phyloP scores from a whole-genome alignment of 2,888 invertebrate species.

The Callinectes sapidus region DNA sequence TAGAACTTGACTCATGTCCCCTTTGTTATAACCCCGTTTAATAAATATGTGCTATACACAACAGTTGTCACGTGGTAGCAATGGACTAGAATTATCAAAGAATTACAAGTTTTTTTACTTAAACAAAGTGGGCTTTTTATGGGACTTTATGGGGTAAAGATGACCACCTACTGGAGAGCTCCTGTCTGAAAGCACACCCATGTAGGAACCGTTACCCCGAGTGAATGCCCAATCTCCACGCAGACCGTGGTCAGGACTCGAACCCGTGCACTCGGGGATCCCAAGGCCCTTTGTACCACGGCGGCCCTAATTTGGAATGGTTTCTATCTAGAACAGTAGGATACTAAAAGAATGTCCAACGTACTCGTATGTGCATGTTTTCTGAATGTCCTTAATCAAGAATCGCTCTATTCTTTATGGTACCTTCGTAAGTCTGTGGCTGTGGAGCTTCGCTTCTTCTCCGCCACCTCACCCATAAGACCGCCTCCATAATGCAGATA shows the following conservation, averaged over 20 bases:
- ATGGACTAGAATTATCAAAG: not conserved
- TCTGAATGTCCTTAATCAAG: not conserved
- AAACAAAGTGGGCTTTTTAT: no score
- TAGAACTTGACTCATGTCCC: no score
- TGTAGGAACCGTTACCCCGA: no score
- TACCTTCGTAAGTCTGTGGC: not conserved
- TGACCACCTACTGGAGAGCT: no score
- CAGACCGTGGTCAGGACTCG: no score
- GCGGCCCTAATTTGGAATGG: not conserved
- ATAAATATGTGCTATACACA: not conserved
- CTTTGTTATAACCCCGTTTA: no score
- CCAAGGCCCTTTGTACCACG: no score
- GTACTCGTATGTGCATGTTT: not conserved
- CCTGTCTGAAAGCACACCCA: no score
- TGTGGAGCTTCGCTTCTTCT: not conserved
- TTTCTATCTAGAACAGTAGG: not conserved
- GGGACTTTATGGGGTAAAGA: no score
- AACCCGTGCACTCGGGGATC: no score
- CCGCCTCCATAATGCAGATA: slow-evolving; percentile 3
- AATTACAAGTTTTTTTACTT: no score
- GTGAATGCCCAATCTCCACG: no score
- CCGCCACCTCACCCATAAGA: not conserved
- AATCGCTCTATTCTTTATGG: not conserved
- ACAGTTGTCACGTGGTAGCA: not conserved
- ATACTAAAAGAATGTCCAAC: not conserved